phyloP scores from a whole-genome alignment of 2,888 invertebrate genomes.

The Meghimatium bilineatum region DNA sequence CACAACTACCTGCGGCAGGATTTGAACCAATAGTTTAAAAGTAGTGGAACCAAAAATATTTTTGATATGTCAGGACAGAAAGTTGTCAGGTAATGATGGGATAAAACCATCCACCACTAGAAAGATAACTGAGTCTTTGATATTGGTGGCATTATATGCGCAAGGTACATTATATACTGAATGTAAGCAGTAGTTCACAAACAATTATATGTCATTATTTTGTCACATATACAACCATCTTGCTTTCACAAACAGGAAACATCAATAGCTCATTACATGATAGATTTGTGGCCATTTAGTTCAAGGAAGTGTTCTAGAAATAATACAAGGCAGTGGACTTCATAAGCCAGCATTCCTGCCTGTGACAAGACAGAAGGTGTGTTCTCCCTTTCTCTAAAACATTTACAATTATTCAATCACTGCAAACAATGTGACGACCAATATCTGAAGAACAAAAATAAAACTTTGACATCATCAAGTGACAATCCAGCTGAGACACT shows the following conservation, averaged over 20 bases:
- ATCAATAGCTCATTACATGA: background rate
- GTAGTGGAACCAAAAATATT: background rate
- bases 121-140: no score
- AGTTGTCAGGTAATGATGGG: background rate
- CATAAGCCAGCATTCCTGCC: background rate
- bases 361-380: no score
- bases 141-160: no score
- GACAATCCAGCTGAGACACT: background rate
- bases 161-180: no score
- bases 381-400: no score
- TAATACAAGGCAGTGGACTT: background rate
- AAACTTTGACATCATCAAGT: background rate
- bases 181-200: no score
- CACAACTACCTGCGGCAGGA: no score
- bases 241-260: background rate
- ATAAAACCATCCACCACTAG: background rate
- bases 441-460: background rate
- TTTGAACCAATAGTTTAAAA: no score
- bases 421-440: no score
- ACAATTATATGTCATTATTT: no score
- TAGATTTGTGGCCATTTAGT: background rate
- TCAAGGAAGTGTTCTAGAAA: background rate
- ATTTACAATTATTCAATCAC: no score
- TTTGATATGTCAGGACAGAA: conserved; percentile 13
- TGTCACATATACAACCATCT: background rate